Conservation (phyloP, 2,797 vertebrate species). For the Cynopterus sphinx region DNA sequence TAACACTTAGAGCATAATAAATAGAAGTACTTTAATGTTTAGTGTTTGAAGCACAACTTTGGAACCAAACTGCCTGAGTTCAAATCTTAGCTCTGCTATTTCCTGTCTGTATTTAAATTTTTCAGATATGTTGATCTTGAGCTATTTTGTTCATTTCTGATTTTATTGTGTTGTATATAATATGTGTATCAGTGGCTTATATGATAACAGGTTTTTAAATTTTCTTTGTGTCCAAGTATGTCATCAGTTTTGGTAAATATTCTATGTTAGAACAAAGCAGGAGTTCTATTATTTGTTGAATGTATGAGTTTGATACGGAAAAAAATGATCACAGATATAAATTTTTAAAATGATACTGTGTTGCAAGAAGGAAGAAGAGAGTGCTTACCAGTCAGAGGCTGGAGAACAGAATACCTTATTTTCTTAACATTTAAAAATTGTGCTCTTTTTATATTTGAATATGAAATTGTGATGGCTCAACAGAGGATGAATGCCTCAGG, state of each 20-base stretch:
- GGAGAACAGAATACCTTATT: background rate
- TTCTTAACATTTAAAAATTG: conserved; percentile 13
- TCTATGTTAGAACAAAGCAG: background rate
- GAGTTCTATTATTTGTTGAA: background rate
- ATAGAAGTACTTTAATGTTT: background rate
- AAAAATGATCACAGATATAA: background rate
- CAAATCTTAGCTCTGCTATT: background rate
- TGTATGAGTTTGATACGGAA: background rate
- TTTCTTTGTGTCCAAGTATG: background rate
- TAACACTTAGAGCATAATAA: background rate
- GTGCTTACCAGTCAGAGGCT: background rate
- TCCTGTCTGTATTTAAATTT: background rate
- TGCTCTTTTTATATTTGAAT: background rate
- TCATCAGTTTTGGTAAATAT: background rate
- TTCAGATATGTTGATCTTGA: background rate
- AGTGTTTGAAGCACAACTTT: background rate
- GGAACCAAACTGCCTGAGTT: background rate
- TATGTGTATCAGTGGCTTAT: background rate
- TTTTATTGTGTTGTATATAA: background rate
- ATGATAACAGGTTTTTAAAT: background rate
- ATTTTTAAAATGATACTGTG: background rate
- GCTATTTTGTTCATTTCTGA: background rate
- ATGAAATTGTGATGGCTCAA: background rate
- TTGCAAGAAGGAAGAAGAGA: background rate
- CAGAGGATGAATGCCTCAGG: background rate